Conservation (phyloP, 2,113 vertebrate species). For the Hymenochirus boettgeri region DNA sequence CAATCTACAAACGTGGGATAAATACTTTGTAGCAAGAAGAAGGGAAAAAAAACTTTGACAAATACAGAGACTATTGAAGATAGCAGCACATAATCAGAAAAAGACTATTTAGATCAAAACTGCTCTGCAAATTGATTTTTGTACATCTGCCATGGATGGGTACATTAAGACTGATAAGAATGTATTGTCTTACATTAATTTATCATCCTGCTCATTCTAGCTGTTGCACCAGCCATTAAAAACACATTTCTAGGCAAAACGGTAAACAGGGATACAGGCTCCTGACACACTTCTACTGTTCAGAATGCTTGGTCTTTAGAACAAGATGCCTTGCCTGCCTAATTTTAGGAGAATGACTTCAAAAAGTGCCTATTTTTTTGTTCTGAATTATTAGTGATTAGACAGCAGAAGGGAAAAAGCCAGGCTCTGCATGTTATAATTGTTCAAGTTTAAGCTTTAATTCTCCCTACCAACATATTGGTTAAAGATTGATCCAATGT, state of each 20-base stretch:
- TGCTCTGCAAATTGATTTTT: conserved; percentile 9
- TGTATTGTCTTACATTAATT: conserved; percentile 30
- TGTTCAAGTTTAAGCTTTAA: too few species aligned
- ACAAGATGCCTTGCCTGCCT: conserved; percentile 24
- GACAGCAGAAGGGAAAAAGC: conserved; percentile 1
- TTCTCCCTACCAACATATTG: background rate
- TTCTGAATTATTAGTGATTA: conserved; percentile 23
- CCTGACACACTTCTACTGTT: conserved; percentile 4
- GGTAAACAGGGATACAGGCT: conserved; percentile 16
- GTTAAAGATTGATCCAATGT: conserved; percentile 11
- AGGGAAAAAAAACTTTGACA: background rate
- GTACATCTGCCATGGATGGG: conserved; percentile 21
- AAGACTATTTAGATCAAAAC: conserved; percentile 18
- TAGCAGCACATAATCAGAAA: conserved; percentile 12
- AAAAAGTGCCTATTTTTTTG: conserved; percentile 7
- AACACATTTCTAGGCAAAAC: conserved; percentile 34
- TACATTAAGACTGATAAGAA: conserved; percentile 8
- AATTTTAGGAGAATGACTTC: conserved; percentile 38
- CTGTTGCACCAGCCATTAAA: conserved; percentile 32
- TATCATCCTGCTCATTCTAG: background rate
- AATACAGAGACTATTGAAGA: background rate
- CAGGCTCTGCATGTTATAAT: background rate
- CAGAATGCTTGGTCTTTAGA: conserved; percentile 29
- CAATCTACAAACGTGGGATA: background rate
- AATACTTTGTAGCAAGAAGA: background rate